Evolutionary conservation across 2,797 vertebrate genomes (phyloP).

Genomic region (Phyllotis vaccarum): DNA sequence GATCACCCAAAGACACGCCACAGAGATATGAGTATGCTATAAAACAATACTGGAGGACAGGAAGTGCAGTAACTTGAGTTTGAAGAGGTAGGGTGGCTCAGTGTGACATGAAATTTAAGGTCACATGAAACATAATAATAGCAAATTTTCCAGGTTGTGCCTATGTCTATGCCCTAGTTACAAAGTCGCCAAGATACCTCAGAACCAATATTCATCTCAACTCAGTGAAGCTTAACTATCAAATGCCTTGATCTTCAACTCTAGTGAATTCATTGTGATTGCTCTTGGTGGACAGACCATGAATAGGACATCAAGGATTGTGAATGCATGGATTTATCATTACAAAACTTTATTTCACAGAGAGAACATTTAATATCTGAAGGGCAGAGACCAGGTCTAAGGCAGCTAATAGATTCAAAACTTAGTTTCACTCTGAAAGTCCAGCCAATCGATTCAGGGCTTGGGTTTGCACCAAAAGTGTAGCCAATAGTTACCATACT

Average conservation of each 20-base stretch:
- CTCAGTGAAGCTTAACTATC: conserved; percentile 14
- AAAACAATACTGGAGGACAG: not conserved
- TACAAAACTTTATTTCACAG: no score
- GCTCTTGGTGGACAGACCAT: not conserved
- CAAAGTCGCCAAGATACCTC: not conserved
- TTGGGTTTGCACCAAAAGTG: no score
- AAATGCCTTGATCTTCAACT: not conserved
- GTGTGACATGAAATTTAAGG: not conserved
- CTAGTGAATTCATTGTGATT: not conserved
- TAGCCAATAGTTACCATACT: no score
- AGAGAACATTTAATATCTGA: no score
- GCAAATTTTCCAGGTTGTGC: not conserved
- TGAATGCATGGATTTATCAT: no score
- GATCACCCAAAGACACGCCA: not conserved
- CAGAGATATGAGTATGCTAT: not conserved
- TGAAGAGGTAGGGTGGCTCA: not conserved
- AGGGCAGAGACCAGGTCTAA: no score
- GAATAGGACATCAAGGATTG: not conserved
- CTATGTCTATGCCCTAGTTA: not conserved
- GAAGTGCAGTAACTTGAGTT: not conserved
- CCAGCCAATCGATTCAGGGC: no score
- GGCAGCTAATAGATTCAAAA: no score
- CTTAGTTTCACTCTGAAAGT: no score
- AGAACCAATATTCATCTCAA: not conserved
- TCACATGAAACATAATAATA: not conserved